These are phyloP conservation scores for Xyliphius kryptos DNA, from an alignment of 2,113 vertebrate genomes.

Conservation along the genomic window DNA sequence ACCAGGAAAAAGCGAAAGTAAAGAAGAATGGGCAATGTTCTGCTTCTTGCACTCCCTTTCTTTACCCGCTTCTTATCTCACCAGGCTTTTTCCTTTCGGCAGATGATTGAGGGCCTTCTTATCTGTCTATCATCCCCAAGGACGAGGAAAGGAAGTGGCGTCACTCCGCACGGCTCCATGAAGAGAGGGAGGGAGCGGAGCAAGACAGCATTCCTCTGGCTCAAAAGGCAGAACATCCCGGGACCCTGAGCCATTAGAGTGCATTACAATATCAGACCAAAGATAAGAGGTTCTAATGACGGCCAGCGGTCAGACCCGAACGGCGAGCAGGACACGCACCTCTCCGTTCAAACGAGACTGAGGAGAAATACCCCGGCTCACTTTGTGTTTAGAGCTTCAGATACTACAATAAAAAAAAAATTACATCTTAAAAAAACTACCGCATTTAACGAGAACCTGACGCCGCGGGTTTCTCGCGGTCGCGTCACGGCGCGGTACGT, in stretches of 20 bases:
- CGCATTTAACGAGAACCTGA: not conserved
- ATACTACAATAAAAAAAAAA: no score
- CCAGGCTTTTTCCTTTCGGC: conserved; percentile 31
- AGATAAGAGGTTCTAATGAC: conserved; percentile 3
- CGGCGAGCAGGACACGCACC: not conserved
- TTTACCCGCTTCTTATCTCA: conserved; percentile 38
- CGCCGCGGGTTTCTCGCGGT: not conserved
- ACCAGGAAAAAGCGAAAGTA: conserved; percentile 13
- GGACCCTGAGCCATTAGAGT: conserved; percentile 6
- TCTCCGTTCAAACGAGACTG: not conserved
- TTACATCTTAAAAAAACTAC: no score
- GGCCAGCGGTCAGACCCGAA: conserved; percentile 3
- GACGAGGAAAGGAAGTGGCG: conserved; percentile 40
- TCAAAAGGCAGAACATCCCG: conserved; percentile 2
- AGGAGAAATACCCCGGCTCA: not conserved
- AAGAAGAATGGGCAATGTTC: conserved; percentile 32
- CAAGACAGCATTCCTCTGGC: conserved; percentile 5
- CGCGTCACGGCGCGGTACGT: not conserved
- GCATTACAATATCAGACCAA: conserved; percentile 8
- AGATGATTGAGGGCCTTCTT: conserved; percentile 39
- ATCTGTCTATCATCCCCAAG: conserved; percentile 47
- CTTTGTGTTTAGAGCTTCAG: no score
- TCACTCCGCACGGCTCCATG: conserved; percentile 31
- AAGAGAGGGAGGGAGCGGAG: not conserved
- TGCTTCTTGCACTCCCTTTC: conserved; percentile 33